Base-by-base conservation (phyloP, 2,113 vertebrate species). In the Phylloscopus trochilus region DNA sequence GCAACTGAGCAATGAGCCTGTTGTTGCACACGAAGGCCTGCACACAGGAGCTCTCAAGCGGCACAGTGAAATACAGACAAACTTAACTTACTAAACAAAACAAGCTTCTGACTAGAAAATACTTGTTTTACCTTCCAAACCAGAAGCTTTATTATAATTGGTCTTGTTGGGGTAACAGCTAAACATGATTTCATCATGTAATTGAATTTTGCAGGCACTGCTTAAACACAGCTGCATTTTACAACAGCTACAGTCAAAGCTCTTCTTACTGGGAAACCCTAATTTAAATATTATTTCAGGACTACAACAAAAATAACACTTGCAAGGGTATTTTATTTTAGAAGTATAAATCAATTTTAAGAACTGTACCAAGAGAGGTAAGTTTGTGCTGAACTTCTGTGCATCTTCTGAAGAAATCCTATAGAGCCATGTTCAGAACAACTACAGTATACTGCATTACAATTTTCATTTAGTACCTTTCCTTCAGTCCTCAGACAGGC, bases 281-380 rank as follows among this genome's bases (percentile, higher is more conserved):
- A 60, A 8, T 79, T 92, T 55, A 92, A 94, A 35, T 35, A 84
- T 59, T 67, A 75, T 92, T 91, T 87, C 52, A 84, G 46, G 35
- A 87, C 56, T 47, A 60, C 37, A 74, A 60, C 60, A 90, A 59
- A 79, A 85, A 19, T 27, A 15, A 85, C 46, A 63, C 11, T 59
- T 82, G 28, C 16, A 83, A 37, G 31, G 20, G 3, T 7, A 15
- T 30, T 41, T 63, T 16, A 59, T 59, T 58, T 88, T n/a, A 44
- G 18, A 11, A 67, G 28, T 35, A 56, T 23, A 24, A 70, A n/a
- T 78, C 22, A 31, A 3, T 72, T 88, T 81, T 70, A 89, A 39
- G 64, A 90, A 93, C 19, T 39, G 60, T 24, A 70, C 33, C 11
- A 74, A 90, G 56, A 67, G 53, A 78, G 85, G 7, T 56, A 79